Percentiles rank a stretch among this genome's conserved stretches.
These are phyloP conservation scores for Oryctolagus cuniculus DNA, from an alignment of 2,113 vertebrate species.

Conservation along the genomic window mOryCun1.1 NC_091443.1:24371501-24372000, in stretches of 20 bases:
- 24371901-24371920: slow-evolving; percentile 76
- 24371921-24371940: not conserved
- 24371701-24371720: too few species aligned
- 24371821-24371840: not conserved
- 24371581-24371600: not conserved
- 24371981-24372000: slow-evolving; percentile 69
- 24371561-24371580: not conserved
- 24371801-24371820: not conserved
- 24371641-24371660: not conserved
- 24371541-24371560: slow-evolving; percentile 2
- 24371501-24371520: not conserved
- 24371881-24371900: slow-evolving; percentile 47
- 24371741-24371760: too few species aligned
- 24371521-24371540: not conserved
- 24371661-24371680: too few species aligned
- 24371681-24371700: too few species aligned
- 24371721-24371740: too few species aligned
- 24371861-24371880: slow-evolving; percentile 1
- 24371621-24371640: not conserved
- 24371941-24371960: slow-evolving; percentile 34
- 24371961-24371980: slow-evolving; percentile 36
- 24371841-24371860: not conserved
- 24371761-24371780: too few species aligned
- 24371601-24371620: not conserved
- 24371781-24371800: not conserved